Base-by-base conservation (phyloP, 1,140 invertebrate genomes). In the Danaus melanippus region DNA sequence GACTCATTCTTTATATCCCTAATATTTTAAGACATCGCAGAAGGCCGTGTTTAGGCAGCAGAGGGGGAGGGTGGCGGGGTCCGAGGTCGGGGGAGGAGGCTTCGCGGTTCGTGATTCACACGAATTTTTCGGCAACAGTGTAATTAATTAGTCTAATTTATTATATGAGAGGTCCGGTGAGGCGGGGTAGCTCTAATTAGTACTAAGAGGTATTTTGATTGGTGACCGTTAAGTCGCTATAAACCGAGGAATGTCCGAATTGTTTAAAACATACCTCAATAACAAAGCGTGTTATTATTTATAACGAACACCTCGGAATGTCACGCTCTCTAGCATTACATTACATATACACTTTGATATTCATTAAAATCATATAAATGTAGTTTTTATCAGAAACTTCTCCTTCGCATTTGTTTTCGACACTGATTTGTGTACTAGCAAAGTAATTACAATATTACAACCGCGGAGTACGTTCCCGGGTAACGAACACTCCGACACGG, bases 91-190 rank as follows among this genome's bases (percentile, higher is more conserved):
- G 49, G 42, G 8, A 46, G 41, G 2, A 42, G 50, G n/a, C 45
- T n/a, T 17, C 32, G 12, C 48, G 52, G 32, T 50, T 56, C 62
- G 58, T 57, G 61, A 53, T 57, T 58, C 51, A 58, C 42, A 56
- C 47, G 49, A 51, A 60, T 61, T 58, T 60, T 61, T 61, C 63
- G 61, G 52, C 17, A 15, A 42, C 60, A 15, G 41, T 12, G 47
- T 64, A 62, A 64, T 69, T 69, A 69, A 69, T 69, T 64, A 62
- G 42, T 41, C 58, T 64, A 60, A 70, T 70, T 67, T 67, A 70
- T 67, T 58, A 53, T 21, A 48, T 50, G 58, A 50, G 21, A 21
- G 47, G 51, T 42, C 9, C 49, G 49, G 46, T 42, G 49, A 32
- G 21, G 12, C 39, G 2, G 45, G 40, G 53, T 55, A 10, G 42